Evolutionary conservation across 2,797 vertebrate genomes (phyloP).

Genomic region (Pogoniulus pusillus): DNA sequence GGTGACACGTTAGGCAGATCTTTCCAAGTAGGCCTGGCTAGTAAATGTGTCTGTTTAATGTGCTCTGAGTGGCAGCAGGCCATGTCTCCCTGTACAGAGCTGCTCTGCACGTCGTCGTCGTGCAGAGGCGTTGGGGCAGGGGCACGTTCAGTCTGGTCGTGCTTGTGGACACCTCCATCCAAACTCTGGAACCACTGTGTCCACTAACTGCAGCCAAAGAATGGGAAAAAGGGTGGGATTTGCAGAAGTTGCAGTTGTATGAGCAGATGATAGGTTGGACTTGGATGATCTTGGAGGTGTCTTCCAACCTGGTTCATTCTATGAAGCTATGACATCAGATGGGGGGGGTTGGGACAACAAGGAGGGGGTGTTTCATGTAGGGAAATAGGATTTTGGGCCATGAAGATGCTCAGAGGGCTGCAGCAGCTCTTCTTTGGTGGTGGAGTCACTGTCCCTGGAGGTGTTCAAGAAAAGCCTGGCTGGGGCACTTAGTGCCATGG

Average conservation of each 20-base stretch:
- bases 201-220: not conserved
- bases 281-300: no score
- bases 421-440: no score
- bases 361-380: not conserved
- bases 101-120: not conserved
- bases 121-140: not conserved
- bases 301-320: no score
- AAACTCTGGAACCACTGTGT: not conserved
- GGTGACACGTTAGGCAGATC: constrained; percentile 21
- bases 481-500: no score
- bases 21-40: not conserved
- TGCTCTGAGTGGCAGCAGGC: not conserved
- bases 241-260: not conserved
- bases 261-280: no score
- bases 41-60: constrained; percentile 8
- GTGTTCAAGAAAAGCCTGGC: no score
- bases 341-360: not conserved
- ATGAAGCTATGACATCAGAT: not conserved
- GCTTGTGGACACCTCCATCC: not conserved
- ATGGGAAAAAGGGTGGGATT: not conserved
- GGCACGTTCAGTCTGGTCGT: rapidly evolving
- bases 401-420: no score
- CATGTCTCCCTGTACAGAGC: not conserved
- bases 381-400: no score
- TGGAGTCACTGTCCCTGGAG: no score